Percentiles rank a stretch among this genome's conserved stretches.
Conservation (phyloP, 1,140 invertebrate species). For the Adelges cooleyi region DNA sequence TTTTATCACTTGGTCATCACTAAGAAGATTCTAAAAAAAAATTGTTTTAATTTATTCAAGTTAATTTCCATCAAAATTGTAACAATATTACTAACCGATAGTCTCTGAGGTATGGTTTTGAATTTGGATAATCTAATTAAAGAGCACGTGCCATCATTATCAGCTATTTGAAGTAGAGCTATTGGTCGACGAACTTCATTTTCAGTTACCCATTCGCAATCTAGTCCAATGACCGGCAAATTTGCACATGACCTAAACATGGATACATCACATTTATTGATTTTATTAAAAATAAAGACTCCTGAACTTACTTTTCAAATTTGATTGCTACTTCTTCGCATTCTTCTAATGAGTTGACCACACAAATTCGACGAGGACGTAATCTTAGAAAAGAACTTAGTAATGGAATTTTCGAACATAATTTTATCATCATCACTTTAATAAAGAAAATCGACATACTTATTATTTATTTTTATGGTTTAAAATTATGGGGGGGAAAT, state of each 20-base stretch:
- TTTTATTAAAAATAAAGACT: background rate
- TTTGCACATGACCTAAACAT: background rate
- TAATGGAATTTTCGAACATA: conserved; percentile 5
- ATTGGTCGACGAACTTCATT: conserved; percentile 42
- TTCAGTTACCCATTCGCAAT: conserved; percentile 58
- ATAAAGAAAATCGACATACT: background rate
- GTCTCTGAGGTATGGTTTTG: conserved; percentile 43
- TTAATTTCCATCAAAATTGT: too few species aligned
- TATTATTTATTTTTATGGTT: too few species aligned
- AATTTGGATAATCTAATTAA: conserved; percentile 50
- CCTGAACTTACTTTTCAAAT: conserved; percentile 6
- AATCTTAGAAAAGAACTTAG: background rate
- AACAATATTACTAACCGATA: conserved; percentile 42
- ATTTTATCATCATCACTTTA: conserved; percentile 10
- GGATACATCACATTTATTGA: background rate
- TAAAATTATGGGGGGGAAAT: too few species aligned
- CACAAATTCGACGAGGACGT: background rate
- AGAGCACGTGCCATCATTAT: conserved; percentile 48
- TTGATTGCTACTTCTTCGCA: background rate
- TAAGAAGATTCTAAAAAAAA: conserved; percentile 39
- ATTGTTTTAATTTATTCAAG: too few species aligned
- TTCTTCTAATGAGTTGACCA: conserved; percentile 7
- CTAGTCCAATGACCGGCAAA: conserved; percentile 45
- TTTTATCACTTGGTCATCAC: conserved; percentile 50
- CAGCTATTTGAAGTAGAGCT: conserved; percentile 52